phyloP scores from a whole-genome alignment of 2,888 invertebrate genomes.

The Noctua comes region DNA sequence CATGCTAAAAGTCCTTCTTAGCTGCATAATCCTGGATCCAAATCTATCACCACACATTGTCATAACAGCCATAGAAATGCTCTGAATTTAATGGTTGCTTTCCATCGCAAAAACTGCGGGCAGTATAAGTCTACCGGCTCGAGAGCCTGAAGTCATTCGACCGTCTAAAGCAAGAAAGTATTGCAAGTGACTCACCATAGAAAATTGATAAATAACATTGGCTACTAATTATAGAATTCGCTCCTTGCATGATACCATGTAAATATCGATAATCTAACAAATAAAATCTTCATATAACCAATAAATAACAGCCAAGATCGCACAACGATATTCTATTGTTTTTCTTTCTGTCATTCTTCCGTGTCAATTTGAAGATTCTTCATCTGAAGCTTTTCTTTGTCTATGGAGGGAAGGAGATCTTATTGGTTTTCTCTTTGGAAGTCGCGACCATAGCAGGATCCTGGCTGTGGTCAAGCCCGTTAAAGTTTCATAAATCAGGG shows the following conservation, averaged over 20 bases:
- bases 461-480: background rate
- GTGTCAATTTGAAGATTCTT: slow-evolving; percentile 62
- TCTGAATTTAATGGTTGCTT: background rate
- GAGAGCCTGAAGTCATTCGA: too few species aligned
- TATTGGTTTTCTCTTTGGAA: slow-evolving; percentile 6
- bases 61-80: background rate
- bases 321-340: slow-evolving; percentile 65
- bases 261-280: slow-evolving; percentile 74
- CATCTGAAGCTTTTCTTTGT: slow-evolving; percentile 39
- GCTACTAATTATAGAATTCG: slow-evolving; percentile 74
- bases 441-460: background rate
- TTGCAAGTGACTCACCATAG: slow-evolving; percentile 78
- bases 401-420: slow-evolving; percentile 27
- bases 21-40: background rate
- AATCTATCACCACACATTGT: background rate
- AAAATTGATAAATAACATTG: slow-evolving; percentile 87
- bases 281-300: slow-evolving; percentile 67
- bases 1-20: background rate
- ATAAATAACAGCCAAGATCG: slow-evolving; percentile 51
- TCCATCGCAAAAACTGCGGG: background rate
- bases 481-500: background rate
- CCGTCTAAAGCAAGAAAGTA: slow-evolving; percentile 6
- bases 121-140: too few species aligned
- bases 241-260: slow-evolving; percentile 79
- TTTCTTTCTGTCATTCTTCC: slow-evolving; percentile 52